Evolutionary conservation across 2,797 vertebrate genomes (phyloP).

Genomic region (Siniperca undulata): DNA sequence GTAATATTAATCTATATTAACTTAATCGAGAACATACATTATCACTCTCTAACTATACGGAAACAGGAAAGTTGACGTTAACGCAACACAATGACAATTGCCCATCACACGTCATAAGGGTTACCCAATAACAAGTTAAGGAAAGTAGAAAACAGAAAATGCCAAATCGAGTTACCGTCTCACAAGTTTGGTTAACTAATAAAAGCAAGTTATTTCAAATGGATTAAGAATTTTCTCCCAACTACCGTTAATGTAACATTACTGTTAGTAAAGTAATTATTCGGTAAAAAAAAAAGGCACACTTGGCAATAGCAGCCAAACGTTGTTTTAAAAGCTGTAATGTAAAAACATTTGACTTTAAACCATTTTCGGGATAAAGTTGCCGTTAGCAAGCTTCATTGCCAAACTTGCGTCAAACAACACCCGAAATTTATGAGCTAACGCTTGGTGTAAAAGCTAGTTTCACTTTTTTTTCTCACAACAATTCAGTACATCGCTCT

Average conservation of each 20-base stretch:
- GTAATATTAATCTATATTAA: no score
- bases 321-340: not conserved
- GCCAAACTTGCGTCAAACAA: not conserved
- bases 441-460: not conserved
- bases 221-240: not conserved
- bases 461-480: not conserved
- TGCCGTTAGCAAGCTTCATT: not conserved
- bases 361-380: not conserved
- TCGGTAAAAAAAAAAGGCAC: not conserved
- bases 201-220: not conserved
- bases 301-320: no score
- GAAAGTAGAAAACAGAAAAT: not conserved
- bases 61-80: not conserved
- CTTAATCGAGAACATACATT: not conserved
- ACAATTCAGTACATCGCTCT: rapidly evolving
- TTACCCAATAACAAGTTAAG: not conserved
- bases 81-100: not conserved
- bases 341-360: not conserved
- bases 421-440: not conserved
- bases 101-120: not conserved
- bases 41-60: not conserved
- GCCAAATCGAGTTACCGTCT: no score
- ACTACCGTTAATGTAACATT: not conserved
- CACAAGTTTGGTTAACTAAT: not conserved
- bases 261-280: not conserved